These are phyloP conservation scores for Gopherus evgoodei DNA, from an alignment of 2,113 vertebrate species.

Conservation along the genomic window DNA sequence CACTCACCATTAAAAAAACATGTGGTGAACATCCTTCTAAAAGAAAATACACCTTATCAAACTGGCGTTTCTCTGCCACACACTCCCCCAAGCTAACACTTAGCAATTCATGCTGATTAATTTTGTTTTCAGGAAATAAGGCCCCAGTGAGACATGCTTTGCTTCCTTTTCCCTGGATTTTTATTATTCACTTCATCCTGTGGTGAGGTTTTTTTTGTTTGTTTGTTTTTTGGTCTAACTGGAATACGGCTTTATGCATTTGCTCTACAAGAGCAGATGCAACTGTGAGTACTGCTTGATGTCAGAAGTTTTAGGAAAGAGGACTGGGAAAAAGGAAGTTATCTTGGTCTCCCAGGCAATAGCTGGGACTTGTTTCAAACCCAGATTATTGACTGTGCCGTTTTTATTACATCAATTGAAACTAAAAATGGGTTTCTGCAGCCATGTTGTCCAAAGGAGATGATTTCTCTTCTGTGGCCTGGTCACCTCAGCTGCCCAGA, in stretches of 20 bases:
- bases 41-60: background rate
- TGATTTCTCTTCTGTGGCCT: background rate
- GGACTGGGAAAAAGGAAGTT: background rate
- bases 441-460: background rate
- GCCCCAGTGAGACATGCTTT: background rate
- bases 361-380: background rate
- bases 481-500: background rate
- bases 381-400: background rate
- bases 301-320: background rate
- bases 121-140: background rate
- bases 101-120: background rate
- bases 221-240: background rate
- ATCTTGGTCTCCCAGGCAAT: background rate
- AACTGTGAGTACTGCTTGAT: constrained; percentile 20
- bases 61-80: background rate
- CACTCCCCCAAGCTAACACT: background rate
- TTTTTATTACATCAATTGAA: background rate
- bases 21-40: constrained; percentile 2
- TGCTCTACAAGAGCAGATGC: background rate
- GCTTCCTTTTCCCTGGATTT: background rate
- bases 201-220: too few species aligned
- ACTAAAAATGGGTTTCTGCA: background rate
- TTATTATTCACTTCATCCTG: background rate
- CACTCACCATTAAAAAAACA: background rate
- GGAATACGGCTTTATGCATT: background rate